Evolutionary conservation across 2,888 invertebrate species (phyloP), one percentile per base, ranked within the genome.

Genomic region (Machimus rusticus): DNA sequence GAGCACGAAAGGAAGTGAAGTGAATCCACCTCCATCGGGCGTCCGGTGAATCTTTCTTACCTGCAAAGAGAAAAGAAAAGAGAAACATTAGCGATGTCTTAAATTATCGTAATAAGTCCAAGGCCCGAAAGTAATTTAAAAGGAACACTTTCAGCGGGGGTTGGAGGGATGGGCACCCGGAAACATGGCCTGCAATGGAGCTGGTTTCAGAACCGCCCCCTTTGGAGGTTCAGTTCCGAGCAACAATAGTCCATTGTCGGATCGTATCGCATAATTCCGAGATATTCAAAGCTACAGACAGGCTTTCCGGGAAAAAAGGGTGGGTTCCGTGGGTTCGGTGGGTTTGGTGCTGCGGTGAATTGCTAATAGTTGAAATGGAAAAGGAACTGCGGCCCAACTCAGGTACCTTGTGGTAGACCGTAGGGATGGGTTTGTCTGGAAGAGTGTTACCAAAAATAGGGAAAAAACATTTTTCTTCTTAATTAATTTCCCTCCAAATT

Each of bases 51-150:
- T 51, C 6, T 12, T 55, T 84, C 74, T 84, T 84, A 74, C 84
- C 74, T 84, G 84, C 14, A 84, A 84, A 37, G 43, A 66, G 37
- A 66, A 31, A 84, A 84, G 39, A 74, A 84, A 66, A 84, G 82
- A 84, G 84, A 66, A 23, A 84, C 74, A 79, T 84, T 39, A 84
- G n/a, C 66, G 37, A 84, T 84, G 66, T 14, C 66, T 84, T 84
- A 84, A 84, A 84, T 84, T 84, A 74, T 57, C 74, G 28, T 84
- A 74, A 39, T 55, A 84, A 84, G 39, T 34, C 74, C 31, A 84
- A 82, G 28, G 66, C 82, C 55, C 55, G 57, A 84, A 84, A 84
- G 66, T 74, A 66, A 66, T 66, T 34, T 66, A 74, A 66, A 34
- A 39, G n/a, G 66, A 34, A 74, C 66, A 12, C 39, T 84, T 16